Evolutionary conservation across 2,113 vertebrate genomes (phyloP).

Genomic region (Balaeniceps rex): DNA sequence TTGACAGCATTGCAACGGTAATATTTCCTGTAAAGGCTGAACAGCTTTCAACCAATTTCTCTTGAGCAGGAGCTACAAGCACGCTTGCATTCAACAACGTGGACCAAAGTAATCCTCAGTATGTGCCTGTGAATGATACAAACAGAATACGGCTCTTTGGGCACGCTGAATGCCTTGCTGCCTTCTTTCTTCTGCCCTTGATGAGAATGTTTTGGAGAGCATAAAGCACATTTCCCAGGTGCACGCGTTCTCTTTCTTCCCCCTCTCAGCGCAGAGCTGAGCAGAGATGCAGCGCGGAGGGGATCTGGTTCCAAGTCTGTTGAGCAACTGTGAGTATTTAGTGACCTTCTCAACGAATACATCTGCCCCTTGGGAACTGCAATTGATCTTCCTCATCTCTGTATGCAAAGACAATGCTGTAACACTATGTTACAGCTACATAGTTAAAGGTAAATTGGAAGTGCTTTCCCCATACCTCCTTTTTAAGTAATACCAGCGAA

Average conservation of each 20-base stretch:
- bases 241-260: neutral
- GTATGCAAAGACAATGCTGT: neutral
- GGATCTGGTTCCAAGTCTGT: neutral
- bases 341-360: slow-evolving; percentile 30
- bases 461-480: neutral
- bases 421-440: neutral
- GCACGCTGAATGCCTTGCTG: neutral
- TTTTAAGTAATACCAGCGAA: neutral
- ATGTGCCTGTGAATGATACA: neutral
- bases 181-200: neutral
- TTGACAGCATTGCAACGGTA: slow-evolving; percentile 22
- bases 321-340: slow-evolving; percentile 4
- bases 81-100: rapidly evolving
- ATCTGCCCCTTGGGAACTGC: neutral
- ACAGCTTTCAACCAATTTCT: slow-evolving; percentile 6
- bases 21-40: slow-evolving; percentile 39
- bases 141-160: neutral
- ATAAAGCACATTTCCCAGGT: neutral
- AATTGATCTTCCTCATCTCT: slow-evolving; percentile 46
- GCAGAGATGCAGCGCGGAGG: neutral
- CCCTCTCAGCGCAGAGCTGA: neutral
- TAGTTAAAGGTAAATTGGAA: neutral
- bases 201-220: neutral
- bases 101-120: neutral
- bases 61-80: neutral